These are phyloP conservation scores for Volucella bombylans DNA, from an alignment of 2,888 invertebrate species.

Conservation along the genomic window DNA sequence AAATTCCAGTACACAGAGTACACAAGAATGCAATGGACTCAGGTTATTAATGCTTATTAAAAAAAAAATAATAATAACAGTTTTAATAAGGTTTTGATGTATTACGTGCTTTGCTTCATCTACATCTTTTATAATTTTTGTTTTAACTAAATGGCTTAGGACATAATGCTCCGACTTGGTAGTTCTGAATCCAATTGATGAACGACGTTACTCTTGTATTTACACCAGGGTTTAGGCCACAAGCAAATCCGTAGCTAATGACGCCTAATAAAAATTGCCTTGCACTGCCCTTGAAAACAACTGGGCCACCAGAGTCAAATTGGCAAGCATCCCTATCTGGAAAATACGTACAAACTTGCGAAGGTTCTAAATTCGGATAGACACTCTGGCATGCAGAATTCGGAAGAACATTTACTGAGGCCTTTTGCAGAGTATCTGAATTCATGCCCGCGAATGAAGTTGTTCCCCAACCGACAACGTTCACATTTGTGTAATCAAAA, in stretches of 20 bases:
- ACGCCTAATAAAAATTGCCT: constrained; percentile 83
- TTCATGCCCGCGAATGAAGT: constrained; percentile 82
- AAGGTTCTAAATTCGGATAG: not conserved
- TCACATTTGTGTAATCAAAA: constrained; percentile 76
- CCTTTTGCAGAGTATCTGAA: constrained; percentile 83
- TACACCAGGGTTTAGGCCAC: constrained; percentile 83
- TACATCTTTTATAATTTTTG: not conserved
- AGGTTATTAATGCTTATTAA: too few relatives aligned
- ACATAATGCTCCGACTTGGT: constrained; percentile 49
- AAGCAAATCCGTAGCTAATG: constrained; percentile 84
- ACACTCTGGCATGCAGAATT: constrained; percentile 31
- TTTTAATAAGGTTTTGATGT: too few relatives aligned
- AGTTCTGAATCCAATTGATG: constrained; percentile 84
- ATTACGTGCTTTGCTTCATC: too few relatives aligned
- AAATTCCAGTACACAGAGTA: too few relatives aligned
- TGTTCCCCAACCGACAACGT: constrained; percentile 84
- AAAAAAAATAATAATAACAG: too few relatives aligned
- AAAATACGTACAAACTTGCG: constrained; percentile 81
- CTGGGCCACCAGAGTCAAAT: constrained; percentile 84
- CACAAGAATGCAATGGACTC: too few relatives aligned
- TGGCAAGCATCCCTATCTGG: constrained; percentile 83
- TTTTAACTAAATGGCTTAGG: constrained; percentile 43
- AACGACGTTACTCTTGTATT: constrained; percentile 84
- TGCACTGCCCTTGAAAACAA: constrained; percentile 81
- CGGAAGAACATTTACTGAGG: constrained; percentile 67